Percentiles rank a stretch among this genome's conserved stretches.
Conservation (phyloP, 2,888 invertebrate genomes). For the Argynnis bischoffii region DNA sequence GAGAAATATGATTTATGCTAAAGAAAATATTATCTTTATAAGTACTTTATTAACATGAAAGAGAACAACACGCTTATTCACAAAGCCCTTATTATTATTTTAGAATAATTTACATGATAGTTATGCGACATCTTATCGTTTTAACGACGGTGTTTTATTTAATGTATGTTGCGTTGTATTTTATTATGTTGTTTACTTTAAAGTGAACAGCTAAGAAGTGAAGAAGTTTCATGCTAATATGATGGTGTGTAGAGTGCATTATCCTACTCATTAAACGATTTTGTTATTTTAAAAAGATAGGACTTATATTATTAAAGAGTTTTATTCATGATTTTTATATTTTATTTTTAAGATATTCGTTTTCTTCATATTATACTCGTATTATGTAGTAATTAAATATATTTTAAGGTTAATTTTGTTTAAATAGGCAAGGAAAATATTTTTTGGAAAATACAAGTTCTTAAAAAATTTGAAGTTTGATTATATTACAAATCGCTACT, state of each 20-base stretch:
- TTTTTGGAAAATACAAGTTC: too few species aligned
- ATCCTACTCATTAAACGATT: slow-evolving; percentile 8
- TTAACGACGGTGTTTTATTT: not conserved
- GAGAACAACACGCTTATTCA: not conserved
- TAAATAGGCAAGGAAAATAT: too few species aligned
- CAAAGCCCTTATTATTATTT: not conserved
- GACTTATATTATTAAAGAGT: slow-evolving; percentile 5
- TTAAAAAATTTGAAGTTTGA: not conserved
- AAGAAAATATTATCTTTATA: too few species aligned
- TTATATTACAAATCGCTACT: not conserved
- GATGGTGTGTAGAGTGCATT: slow-evolving; percentile 18
- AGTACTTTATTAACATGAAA: not conserved
- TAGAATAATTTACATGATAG: not conserved
- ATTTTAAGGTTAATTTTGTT: too few species aligned
- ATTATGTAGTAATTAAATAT: too few species aligned
- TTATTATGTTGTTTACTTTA: slow-evolving; percentile 1
- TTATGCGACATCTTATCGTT: not conserved
- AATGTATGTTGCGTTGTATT: slow-evolving; percentile 1
- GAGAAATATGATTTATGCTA: too few species aligned
- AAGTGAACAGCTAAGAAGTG: slow-evolving; percentile 9
- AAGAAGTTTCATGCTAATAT: slow-evolving; percentile 11
- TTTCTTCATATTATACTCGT: too few species aligned
- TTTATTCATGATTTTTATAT: too few species aligned
- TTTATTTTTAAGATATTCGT: too few species aligned
- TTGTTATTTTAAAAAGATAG: not conserved